Evolutionary conservation across 2,888 invertebrate species (phyloP).

Genomic region (Noctua fimbriata): DNA sequence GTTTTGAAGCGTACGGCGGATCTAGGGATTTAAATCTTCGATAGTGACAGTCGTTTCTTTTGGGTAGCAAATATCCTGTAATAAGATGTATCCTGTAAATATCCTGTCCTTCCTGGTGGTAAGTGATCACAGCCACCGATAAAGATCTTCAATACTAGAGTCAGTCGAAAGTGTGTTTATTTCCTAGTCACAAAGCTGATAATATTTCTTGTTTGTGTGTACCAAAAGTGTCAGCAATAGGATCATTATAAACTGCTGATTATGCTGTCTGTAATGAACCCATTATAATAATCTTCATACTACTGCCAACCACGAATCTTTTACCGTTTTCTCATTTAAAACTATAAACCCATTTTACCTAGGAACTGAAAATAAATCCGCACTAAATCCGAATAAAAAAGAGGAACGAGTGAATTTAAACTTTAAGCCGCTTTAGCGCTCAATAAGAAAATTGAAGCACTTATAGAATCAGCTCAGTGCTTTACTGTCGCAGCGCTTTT

Average conservation of each 20-base stretch:
- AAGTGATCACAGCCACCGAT: too few species aligned
- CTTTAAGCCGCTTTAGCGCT: constrained; percentile 58
- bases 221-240: not conserved
- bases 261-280: not conserved
- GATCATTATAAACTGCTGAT: not conserved
- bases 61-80: too few species aligned
- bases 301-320: not conserved
- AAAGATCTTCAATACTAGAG: too few species aligned
- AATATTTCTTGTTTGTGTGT: not conserved
- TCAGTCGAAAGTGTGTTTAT: too few species aligned
- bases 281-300: not conserved
- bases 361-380: constrained; percentile 35
- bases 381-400: constrained; percentile 38
- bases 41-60: too few species aligned
- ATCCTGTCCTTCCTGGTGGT: too few species aligned
- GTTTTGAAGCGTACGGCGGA: not conserved
- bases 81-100: too few species aligned
- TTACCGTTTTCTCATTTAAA: not conserved
- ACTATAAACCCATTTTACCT: constrained; percentile 10
- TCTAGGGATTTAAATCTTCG: not conserved
- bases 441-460: constrained; percentile 60
- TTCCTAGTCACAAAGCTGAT: too few species aligned
- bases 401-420: constrained; percentile 41
- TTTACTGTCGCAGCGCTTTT: constrained; percentile 47
- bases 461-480: constrained; percentile 47